These are phyloP conservation scores for Dicrostonyx torquatus DNA, from an alignment of 2,797 vertebrate genomes.

Conservation along the genomic window DNA sequence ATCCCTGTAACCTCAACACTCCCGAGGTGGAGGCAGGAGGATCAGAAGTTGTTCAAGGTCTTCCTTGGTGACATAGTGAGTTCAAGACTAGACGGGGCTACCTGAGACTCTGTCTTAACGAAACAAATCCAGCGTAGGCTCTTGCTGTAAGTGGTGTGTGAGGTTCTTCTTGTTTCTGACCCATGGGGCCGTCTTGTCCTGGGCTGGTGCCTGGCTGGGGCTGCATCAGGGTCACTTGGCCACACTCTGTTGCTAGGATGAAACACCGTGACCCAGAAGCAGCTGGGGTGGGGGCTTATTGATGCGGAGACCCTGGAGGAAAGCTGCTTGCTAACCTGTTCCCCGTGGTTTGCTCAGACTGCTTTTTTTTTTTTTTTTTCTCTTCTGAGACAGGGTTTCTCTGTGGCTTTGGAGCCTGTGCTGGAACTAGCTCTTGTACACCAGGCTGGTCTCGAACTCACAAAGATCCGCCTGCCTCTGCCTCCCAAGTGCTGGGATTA, in stretches of 20 bases:
- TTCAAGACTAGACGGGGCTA: neutral
- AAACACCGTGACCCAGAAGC: neutral
- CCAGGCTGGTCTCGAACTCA: no score
- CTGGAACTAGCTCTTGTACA: no score
- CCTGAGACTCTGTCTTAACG: neutral
- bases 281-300: no score
- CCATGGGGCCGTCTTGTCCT: neutral
- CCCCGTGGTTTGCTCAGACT: neutral
- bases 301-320: neutral
- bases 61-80: neutral
- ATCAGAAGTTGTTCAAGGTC: neutral
- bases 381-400: no score
- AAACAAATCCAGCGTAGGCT: neutral
- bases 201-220: neutral
- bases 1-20: neutral
- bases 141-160: neutral
- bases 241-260: no score
- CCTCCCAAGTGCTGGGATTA: no score
- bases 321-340: neutral
- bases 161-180: no score
- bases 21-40: neutral
- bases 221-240: accelerated
- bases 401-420: no score
- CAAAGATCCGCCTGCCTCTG: no score
- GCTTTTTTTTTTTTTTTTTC: no score